Base-by-base conservation (phyloP, 2,797 vertebrate genomes). In the Sebastes matsubarae region DNA sequence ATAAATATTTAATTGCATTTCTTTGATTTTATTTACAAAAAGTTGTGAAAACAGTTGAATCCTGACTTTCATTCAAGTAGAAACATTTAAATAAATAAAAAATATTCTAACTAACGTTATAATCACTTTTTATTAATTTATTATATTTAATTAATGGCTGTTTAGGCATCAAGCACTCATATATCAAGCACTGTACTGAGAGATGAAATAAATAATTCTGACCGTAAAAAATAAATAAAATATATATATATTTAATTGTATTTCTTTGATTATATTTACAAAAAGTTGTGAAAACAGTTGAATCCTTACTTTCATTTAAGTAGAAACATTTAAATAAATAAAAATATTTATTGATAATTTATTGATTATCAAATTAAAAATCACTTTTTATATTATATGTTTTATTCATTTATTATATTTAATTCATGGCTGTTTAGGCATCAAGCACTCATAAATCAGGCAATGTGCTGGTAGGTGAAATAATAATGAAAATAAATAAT, bases 251-350 rank as follows among this genome's bases (percentile, higher is more conserved):
- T 66, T 54, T 65, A 0, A 58, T 27, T 68, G n/a, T 22, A 32
- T 77, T 87, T 81, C 5, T 75, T 74, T 72, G 1, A 57, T 32
- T 90, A 85, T 85, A 91, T 90, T 87, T 88, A 87, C 84, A 90
- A 92, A 91, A 88, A 29, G 3, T 52, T 69, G 30, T 75, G 68
- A 80, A 87, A 88, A 87, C 75, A 88, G 29, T 84, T 59, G 2
- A 80, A 55, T 68, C 8, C 27, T 66, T 24, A 68, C 29, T 67
- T 54, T 69, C 34, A 59, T 46, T 46, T 46, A 36, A 38, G 9
- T 4, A 42, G 3, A 55, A 55, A 22, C 13, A 30, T 38, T 4
- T 16, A 18, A 46, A 18, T 18, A 46, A 46, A 46, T 46, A 46
- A 2, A 46, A 7, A 25, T 13, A 14, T 57, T n/a, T n/a, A n/a